Evolutionary conservation across 2,113 vertebrate species (phyloP), one percentile per base, ranked within the genome.

Genomic region (Terrapene triunguis): DNA sequence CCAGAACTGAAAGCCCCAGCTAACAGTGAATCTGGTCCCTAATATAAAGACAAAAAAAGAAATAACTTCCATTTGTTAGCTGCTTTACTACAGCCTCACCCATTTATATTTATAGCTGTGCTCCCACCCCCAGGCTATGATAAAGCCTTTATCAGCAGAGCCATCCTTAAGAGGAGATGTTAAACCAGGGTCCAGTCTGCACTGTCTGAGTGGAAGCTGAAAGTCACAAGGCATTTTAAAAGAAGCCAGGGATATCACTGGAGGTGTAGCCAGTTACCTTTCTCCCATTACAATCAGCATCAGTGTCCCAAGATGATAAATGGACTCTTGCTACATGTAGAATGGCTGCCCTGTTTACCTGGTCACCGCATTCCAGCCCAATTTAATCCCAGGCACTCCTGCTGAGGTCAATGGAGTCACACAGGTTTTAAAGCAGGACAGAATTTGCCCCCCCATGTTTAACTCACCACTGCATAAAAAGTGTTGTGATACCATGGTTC

Each of bases 401-500:
- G 11, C 10, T 74, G 10, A 44, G 6, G 24, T 44, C 72, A 38
- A 6, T 74, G 42, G 38, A 44, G 24, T 47, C 42, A 44, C 10
- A 44, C 42, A 24, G 5, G 42, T 76, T 76, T 44, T 76, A 76
- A 35, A 74, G 69, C 42, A 27, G 74, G 24, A 76, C 42, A 27
- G 24, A 76, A 14, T 44, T 47, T 24, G 32, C 35, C 17, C 21
- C 44, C 8, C 42, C 74, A 47, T 27, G 38, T 47, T 24, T 44
- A 76, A 76, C 22, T 84, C 65, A 69, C 44, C 69, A 54, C 48
- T 88, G 27, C 57, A 85, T 6, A 91, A 42, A 88, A 74, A 48
- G 42, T 69, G 65, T 0, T 0, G 54, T 44, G 92, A 62, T 8
- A 38, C 1, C 50, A 50, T 50, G 50, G 50, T 50, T 50, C 50